Base-by-base conservation (phyloP, 2,888 invertebrate species). In the Calliopum simillimum region DNA sequence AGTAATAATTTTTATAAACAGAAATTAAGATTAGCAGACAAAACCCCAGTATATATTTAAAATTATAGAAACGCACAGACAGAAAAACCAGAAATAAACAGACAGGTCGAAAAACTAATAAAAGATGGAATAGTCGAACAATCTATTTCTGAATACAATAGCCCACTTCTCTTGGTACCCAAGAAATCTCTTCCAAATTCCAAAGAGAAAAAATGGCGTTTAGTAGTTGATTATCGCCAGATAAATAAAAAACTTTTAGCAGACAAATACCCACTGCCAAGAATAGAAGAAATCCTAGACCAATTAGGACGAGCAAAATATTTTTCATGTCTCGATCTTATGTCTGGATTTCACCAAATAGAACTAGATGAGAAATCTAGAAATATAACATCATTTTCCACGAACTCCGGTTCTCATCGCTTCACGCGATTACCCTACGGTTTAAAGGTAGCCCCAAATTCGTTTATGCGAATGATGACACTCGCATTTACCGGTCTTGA, bases 321-420 rank as follows among this genome's bases (percentile, higher is more conserved):
- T 19, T 67, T 67, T 47, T 58, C 56, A 21, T 67, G 67, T 23
- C 56, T 67, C 23, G 44, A 67, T 47, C 25, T 56, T 19, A 58
- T 58, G 23, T 67, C 25, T 25, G 25, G 25, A 25, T 25, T 25
- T 25, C 25, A 25, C 25, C 25, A 25, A 25, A 25, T 25, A 25
- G 25, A 25, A 25, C 25, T 25, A 25, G 64, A 64, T 47, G 58
- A 67, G 49, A 67, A 67, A 13, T 67, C 58, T 19, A 58, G 67
- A 49, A 33, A 68, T 33, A 59, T 68, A 33, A 65, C 53, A 12
- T 65, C 41, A 14, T 65, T 65, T 33, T 53, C 53, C 21, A 62
- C 62, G 11, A 21, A 62, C 23, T 13, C 44, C 14, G 44, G 43
- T 5, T 25, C 25, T 25, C 5, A 25, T 25, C 25, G 5, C 3